Evolutionary conservation across 2,797 vertebrate species (phyloP).

Genomic region (Lateolabrax maculatus): DNA sequence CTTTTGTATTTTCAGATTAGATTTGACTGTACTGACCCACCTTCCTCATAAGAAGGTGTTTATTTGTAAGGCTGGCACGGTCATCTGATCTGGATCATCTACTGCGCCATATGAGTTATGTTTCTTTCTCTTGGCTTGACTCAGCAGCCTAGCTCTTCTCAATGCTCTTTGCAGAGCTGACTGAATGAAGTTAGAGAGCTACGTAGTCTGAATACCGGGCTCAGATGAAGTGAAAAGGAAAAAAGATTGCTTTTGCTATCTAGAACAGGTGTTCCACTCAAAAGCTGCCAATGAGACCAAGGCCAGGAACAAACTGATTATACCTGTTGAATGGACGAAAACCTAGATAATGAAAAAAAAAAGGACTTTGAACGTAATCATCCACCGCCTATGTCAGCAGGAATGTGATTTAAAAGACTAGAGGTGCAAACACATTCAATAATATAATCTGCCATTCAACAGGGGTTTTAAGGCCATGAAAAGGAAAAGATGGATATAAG

Average conservation of each 20-base stretch:
- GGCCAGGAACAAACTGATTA: constrained; percentile 26
- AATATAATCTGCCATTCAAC: constrained; percentile 59
- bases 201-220: constrained; percentile 36
- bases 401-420: constrained; percentile 57
- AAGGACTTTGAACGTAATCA: constrained; percentile 51
- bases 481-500: constrained; percentile 33
- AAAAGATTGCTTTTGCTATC: constrained; percentile 48
- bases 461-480: constrained; percentile 29
- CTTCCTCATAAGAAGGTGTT: constrained; percentile 42
- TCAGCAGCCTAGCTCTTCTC: constrained; percentile 18
- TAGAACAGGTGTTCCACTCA: constrained; percentile 37
- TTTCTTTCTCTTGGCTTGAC: constrained; percentile 45
- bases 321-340: constrained; percentile 65
- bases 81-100: constrained; percentile 45
- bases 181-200: constrained; percentile 29
- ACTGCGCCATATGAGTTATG: constrained; percentile 18
- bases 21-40: constrained; percentile 39
- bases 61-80: constrained; percentile 52
- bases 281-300: constrained; percentile 25
- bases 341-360: constrained; percentile 51
- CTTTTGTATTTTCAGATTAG: constrained; percentile 35
- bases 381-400: constrained; percentile 55
- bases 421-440: constrained; percentile 65
- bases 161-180: constrained; percentile 25
- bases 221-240: constrained; percentile 37